These are phyloP conservation scores for Pachycephus smyrnensis DNA, from an alignment of 2,888 invertebrate genomes.

Conservation along the genomic window DNA sequence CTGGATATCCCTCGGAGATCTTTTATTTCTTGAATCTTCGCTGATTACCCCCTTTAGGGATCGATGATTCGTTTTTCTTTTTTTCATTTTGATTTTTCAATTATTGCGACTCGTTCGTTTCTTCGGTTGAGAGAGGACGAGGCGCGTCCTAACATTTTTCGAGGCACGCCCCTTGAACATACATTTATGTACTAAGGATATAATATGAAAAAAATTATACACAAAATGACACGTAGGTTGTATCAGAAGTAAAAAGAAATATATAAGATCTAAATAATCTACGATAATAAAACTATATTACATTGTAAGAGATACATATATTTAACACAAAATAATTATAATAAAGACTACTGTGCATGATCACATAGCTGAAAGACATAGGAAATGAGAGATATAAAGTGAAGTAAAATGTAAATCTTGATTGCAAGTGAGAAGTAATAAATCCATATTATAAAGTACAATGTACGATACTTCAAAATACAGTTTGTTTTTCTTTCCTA, in stretches of 20 bases:
- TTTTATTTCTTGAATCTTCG: too few relatives aligned
- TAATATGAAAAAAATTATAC: constrained; percentile 36
- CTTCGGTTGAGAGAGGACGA: background rate
- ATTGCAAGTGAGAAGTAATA: constrained; percentile 24
- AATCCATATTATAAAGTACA: constrained; percentile 45
- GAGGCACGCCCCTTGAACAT: background rate
- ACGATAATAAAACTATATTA: constrained; percentile 42
- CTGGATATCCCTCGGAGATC: too few relatives aligned
- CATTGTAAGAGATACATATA: constrained; percentile 47
- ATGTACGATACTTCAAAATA: constrained; percentile 37
- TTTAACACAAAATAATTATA: constrained; percentile 33
- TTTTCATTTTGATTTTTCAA: constrained; percentile 4
- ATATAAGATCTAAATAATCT: constrained; percentile 44
- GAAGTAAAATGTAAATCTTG: constrained; percentile 27
- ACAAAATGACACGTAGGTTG: constrained; percentile 49
- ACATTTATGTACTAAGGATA: constrained; percentile 17
- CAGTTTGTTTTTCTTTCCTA: background rate
- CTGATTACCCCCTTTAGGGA: too few relatives aligned
- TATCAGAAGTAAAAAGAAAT: constrained; percentile 41
- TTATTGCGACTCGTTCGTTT: background rate
- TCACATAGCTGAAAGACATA: constrained; percentile 35
- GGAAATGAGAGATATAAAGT: constrained; percentile 35
- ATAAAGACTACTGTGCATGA: constrained; percentile 45
- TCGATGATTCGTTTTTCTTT: constrained; percentile 2
- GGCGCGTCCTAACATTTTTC: background rate